Percentiles rank a stretch among this genome's conserved stretches.
Evolutionary conservation across 2,888 invertebrate species (phyloP).

Genomic region (Andricus curvator): DNA sequence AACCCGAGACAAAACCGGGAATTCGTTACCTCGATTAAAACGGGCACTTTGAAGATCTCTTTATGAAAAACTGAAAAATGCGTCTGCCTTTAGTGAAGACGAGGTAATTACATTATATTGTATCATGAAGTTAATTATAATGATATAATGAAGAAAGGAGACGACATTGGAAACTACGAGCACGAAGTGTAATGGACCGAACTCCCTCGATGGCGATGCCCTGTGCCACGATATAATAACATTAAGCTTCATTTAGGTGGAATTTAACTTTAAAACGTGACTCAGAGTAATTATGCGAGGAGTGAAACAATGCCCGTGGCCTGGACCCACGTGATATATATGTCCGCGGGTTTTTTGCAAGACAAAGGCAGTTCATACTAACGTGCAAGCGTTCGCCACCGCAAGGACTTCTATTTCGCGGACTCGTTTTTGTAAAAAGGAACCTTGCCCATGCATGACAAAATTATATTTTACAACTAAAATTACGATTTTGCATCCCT

Average conservation of each 20-base stretch:
- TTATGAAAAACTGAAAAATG: background rate
- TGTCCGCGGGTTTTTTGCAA: slow-evolving; percentile 72
- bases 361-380: slow-evolving; percentile 68
- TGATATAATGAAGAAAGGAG: slow-evolving; percentile 39
- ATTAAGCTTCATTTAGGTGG: slow-evolving; percentile 76
- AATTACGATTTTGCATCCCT: slow-evolving; percentile 34
- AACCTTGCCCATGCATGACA: background rate
- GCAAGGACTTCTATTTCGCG: slow-evolving; percentile 54
- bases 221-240: slow-evolving; percentile 67
- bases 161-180: slow-evolving; percentile 62
- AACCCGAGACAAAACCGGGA: too few relatives aligned
- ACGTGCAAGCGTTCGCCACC: slow-evolving; percentile 53
- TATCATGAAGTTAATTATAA: slow-evolving; percentile 9
- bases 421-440: slow-evolving; percentile 28
- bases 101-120: background rate
- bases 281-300: slow-evolving; percentile 76
- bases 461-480: slow-evolving; percentile 35
- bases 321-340: slow-evolving; percentile 66
- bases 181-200: slow-evolving; percentile 59
- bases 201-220: slow-evolving; percentile 54
- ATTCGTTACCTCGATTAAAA: too few relatives aligned
- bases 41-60: too few relatives aligned
- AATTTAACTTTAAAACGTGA: slow-evolving; percentile 76
- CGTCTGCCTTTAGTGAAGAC: background rate
- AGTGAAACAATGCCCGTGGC: slow-evolving; percentile 73